These are phyloP conservation scores for Wasmannia auropunctata DNA, from an alignment of 1,140 invertebrate genomes.

Conservation along the genomic window DNA sequence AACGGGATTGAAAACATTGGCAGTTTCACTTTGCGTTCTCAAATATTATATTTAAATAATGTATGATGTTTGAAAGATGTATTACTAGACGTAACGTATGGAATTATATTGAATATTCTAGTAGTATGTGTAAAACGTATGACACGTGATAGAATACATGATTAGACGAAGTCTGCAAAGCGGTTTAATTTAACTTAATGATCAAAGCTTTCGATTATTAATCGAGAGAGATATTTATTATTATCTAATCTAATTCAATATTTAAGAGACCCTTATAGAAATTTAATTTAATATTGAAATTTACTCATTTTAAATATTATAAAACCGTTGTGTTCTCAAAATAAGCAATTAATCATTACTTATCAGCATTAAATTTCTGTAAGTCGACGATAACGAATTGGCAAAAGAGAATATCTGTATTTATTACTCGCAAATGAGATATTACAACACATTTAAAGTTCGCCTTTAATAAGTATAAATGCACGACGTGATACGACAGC, in stretches of 20 bases:
- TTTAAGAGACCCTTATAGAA: too few relatives aligned
- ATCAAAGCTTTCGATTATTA: too few relatives aligned
- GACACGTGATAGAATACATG: not conserved
- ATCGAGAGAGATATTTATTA: too few relatives aligned
- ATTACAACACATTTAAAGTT: conserved; percentile 1
- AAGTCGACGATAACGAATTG: not conserved
- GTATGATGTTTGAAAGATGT: too few relatives aligned
- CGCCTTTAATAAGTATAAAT: conserved; percentile 33
- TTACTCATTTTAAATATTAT: too few relatives aligned
- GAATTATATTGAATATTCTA: not conserved
- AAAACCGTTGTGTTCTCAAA: too few relatives aligned
- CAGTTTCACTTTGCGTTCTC: not conserved
- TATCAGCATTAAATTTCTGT: not conserved
- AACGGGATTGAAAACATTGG: not conserved
- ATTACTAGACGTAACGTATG: not conserved
- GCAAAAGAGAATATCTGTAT: not conserved
- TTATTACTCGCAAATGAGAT: not conserved
- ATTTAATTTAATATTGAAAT: too few relatives aligned
- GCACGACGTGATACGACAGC: not conserved
- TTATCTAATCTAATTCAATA: too few relatives aligned
- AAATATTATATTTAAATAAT: too few relatives aligned
- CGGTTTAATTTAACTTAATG: not conserved
- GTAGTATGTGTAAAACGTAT: too few relatives aligned
- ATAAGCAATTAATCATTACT: too few relatives aligned
- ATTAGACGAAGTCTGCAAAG: not conserved